phyloP scores from a whole-genome alignment of 2,888 invertebrate species.

The Diloba caeruleocephala region DNA sequence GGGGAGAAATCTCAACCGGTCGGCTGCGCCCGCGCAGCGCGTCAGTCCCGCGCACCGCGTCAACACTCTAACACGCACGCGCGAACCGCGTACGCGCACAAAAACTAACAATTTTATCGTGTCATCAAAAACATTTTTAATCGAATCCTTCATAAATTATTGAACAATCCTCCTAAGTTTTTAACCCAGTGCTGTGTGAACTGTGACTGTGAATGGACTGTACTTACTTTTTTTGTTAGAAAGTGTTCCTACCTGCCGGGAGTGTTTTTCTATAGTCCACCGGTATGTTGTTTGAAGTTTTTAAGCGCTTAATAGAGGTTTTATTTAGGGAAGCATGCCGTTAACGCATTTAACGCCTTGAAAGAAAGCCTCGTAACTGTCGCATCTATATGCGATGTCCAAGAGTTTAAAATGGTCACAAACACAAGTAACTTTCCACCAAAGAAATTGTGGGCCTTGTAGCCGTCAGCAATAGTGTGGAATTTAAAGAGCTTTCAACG shows the following conservation, averaged over 20 bases:
- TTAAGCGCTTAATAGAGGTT: conserved; percentile 69
- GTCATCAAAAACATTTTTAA: conserved; percentile 41
- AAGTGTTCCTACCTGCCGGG: conserved; percentile 71
- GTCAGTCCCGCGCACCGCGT: conserved; percentile 72
- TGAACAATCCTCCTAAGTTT: conserved; percentile 15
- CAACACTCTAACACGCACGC: conserved; percentile 58
- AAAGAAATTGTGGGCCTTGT: conserved; percentile 23
- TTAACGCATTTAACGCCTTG: conserved; percentile 28
- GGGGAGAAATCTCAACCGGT: conserved; percentile 88
- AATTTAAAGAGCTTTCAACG: conserved; percentile 26
- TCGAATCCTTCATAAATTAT: conserved; percentile 17
- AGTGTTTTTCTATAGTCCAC: conserved; percentile 72
- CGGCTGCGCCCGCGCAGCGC: conserved; percentile 58
- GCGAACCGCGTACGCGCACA: conserved; percentile 20
- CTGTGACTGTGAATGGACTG: conserved; percentile 51
- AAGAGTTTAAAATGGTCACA: conserved; percentile 37
- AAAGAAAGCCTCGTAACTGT: conserved; percentile 37
- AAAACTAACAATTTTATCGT: conserved; percentile 49
- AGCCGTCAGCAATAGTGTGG: conserved; percentile 15
- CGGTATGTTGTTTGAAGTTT: conserved; percentile 75
- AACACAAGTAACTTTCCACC: conserved; percentile 48
- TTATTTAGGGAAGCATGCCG: conserved; percentile 69
- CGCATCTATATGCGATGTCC: conserved; percentile 34
- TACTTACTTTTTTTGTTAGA: conserved; percentile 64
- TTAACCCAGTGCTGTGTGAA: conserved; percentile 50